phyloP scores from a whole-genome alignment of 2,888 invertebrate species.

The Mongoloraphidia duomilia region DNA sequence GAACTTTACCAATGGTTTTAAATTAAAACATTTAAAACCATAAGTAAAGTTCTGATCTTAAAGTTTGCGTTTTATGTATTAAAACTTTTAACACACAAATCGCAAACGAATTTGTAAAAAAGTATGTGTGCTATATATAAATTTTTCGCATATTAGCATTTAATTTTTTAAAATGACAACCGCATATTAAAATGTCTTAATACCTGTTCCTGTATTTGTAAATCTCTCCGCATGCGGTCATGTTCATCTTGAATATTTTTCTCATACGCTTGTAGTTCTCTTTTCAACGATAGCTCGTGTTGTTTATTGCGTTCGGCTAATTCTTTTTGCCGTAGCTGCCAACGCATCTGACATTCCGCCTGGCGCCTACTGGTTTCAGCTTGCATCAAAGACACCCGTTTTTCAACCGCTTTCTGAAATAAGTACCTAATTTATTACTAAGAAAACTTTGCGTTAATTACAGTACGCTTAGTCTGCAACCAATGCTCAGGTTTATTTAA shows the following conservation, averaged over 20 bases:
- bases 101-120: too few relatives aligned
- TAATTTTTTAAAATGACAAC: constrained; percentile 14
- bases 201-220: background rate
- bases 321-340: constrained; percentile 24
- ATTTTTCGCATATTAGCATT: too few relatives aligned
- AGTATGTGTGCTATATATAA: too few relatives aligned
- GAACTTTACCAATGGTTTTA: too few relatives aligned
- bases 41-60: too few relatives aligned
- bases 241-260: constrained; percentile 37
- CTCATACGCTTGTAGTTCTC: constrained; percentile 36
- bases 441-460: too few relatives aligned
- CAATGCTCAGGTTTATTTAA: too few relatives aligned
- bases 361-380: background rate
- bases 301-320: constrained; percentile 30
- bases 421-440: too few relatives aligned
- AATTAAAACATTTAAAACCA: too few relatives aligned
- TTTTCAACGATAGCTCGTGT: constrained; percentile 32
- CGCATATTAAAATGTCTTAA: constrained; percentile 11
- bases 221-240: constrained; percentile 19
- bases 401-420: background rate
- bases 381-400: background rate
- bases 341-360: constrained; percentile 9
- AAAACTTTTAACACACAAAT: too few relatives aligned
- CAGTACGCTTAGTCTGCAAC: too few relatives aligned
- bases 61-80: too few relatives aligned